Evolutionary conservation across 2,888 invertebrate species (phyloP), one percentile per base, ranked within the genome.

Genomic region (Glyphotaelius pellucidus): DNA sequence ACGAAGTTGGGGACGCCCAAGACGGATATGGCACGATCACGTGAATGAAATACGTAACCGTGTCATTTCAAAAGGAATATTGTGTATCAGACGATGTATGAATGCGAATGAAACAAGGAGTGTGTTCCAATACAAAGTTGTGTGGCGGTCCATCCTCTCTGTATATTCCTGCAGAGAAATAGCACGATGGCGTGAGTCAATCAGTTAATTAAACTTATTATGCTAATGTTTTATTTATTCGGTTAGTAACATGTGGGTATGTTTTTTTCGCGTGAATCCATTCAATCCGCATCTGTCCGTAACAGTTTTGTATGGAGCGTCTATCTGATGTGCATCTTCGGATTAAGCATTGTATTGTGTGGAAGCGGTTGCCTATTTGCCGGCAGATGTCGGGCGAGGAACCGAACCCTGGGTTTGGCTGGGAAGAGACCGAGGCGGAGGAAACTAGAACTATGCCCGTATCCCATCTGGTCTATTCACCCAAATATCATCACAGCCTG

Each of bases 281-380:
- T 89, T 89, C 67, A 89, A 38, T 35, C 35, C 35, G 79, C 88
- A 89, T 89, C 88, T 89, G 88, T 89, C 88, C 35, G 88, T 89
- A 89, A 79, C 79, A 79, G 88, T 89, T 32, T 89, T 79, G 88
- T 67, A 79, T 35, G n/a, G 38, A 25, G 86, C 86, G n/a, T 30
- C 38, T 47, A 86, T 86, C 86, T n/a, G 42, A 42, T 30, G 35
- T 25, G 38, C 86, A 86, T 86, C 86, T 86, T 30, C 86, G 86
- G 35, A 42, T 67, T 67, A 67, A 5, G 25, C 38, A 89, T 79
- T 32, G 88, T 35, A 89, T 89, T 89, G 88, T 79, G 38, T 80
- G 80, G 79, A 32, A 35, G 31, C 35, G 88, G 79, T 89, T 88
- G 67, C 31, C 88, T 88, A 89, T 32, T 32, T 79, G 79, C 35